Evolutionary conservation across 2,888 invertebrate species (phyloP), one percentile per base, ranked within the genome.

Genomic region (Perizoma affinitatum): DNA sequence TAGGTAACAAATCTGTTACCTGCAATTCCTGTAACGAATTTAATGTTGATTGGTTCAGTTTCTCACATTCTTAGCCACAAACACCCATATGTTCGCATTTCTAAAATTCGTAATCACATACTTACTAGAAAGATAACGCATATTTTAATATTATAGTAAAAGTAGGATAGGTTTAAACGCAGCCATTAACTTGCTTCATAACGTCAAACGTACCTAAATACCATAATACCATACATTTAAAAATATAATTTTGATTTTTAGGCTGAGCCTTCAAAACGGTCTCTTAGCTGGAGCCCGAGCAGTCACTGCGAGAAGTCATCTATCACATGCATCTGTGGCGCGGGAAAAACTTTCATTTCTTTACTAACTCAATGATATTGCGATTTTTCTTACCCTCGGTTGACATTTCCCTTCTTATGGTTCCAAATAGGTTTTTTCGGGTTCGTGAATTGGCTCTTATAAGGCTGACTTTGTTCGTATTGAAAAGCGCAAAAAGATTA

Each of bases 301-400:
- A 63, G 47, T n/a, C 56, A 56, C 50, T 46, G 56, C 58, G 56
- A 58, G 52, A 54, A 78, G 68, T 82, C 85, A 80, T 85, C 86
- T 81, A 86, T 88, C 84, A 84, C 82, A 73, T 82, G 82, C 84
- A 87, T 83, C 84, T 82, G 84, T 77, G 81, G 72, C 77, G 69
- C 71, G 62, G 67, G 71, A 80, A 83, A 84, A 83, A 84, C 74
- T 78, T 79, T 66, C 72, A 65, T 71, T 71, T 68, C 76, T 76
- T 72, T 70, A 74, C 76, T 73, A 76, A 81, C 85, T 86, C 78
- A 83, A 86, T 87, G 86, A 84, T 86, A 85, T 83, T 83, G 83
- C 83, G 78, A 86, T 86, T 82, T 83, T 73, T 74, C 68, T 72
- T 67, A 66, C 70, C 69, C 67, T 74, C 67, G 68, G 73, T 68